These are phyloP conservation scores for Sinhomidia bicolor DNA, from an alignment of 2,888 invertebrate genomes.

Conservation along the genomic window DNA sequence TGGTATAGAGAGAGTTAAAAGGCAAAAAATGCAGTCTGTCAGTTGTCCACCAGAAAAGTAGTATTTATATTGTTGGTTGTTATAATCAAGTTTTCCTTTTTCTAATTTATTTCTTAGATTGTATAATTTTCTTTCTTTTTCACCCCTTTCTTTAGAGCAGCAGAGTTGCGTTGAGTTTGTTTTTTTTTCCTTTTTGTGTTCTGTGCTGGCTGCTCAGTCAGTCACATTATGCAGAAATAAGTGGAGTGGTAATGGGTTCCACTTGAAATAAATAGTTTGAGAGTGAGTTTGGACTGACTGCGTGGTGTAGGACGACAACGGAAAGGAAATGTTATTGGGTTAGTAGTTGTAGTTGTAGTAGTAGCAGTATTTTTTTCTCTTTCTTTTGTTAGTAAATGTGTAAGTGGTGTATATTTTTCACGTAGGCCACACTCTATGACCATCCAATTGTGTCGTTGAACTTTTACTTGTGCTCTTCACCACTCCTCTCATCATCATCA, in stretches of 20 bases:
- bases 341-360: not conserved
- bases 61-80: conserved; percentile 39
- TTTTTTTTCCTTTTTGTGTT: no score
- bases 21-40: conserved; percentile 44
- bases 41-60: conserved; percentile 39
- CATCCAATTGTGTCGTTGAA: conserved; percentile 63
- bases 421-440: conserved; percentile 35
- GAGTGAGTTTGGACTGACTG: not conserved
- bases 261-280: conserved; percentile 28
- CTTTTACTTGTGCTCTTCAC: conserved; percentile 45
- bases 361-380: no score
- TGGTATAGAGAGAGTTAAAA: no score
- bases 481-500: not conserved
- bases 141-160: conserved; percentile 6
- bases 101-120: conserved; percentile 53
- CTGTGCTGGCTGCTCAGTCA: no score
- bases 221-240: conserved; percentile 57
- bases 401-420: conserved; percentile 9
- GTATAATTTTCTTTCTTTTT: conserved; percentile 14
- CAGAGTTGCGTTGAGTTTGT: no score
- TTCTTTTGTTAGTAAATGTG: no score
- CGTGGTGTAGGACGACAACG: not conserved
- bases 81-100: conserved; percentile 49
- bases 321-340: conserved; percentile 3
- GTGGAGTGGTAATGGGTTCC: conserved; percentile 43